phyloP scores from a whole-genome alignment of 2,113 vertebrate genomes.

The Aplodontia rufa region DNA sequence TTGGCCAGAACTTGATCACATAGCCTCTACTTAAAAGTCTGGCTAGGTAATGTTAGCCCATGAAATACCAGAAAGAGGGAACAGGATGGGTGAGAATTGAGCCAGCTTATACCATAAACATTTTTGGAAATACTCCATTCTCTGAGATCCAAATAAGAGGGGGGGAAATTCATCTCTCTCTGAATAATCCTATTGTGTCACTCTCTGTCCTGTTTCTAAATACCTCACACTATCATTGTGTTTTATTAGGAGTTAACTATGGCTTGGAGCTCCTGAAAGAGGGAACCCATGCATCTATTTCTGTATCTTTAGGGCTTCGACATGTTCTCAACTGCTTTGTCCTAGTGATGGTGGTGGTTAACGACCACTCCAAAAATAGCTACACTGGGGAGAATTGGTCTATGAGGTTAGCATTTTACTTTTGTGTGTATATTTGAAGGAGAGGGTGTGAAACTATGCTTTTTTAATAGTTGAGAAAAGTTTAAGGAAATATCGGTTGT shows the following conservation, averaged over 20 bases:
- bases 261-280: background rate
- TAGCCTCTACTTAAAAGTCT: background rate
- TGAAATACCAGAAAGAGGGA: background rate
- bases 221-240: background rate
- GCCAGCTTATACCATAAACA: background rate
- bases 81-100: background rate
- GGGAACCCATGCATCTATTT: background rate
- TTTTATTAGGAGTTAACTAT: background rate
- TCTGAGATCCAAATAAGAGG: background rate
- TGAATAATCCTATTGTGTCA: background rate
- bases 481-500: background rate
- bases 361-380: background rate
- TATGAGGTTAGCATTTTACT: background rate
- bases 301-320: background rate
- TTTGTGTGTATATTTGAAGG: background rate
- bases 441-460: background rate
- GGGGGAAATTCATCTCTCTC: background rate
- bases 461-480: background rate
- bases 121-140: background rate
- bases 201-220: background rate
- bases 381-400: background rate
- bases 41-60: background rate
- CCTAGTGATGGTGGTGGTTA: background rate
- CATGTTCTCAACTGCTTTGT: background rate
- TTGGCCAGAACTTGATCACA: background rate